Base-by-base conservation (phyloP, 2,888 invertebrate genomes). In the Geotrupes spiniger region DNA sequence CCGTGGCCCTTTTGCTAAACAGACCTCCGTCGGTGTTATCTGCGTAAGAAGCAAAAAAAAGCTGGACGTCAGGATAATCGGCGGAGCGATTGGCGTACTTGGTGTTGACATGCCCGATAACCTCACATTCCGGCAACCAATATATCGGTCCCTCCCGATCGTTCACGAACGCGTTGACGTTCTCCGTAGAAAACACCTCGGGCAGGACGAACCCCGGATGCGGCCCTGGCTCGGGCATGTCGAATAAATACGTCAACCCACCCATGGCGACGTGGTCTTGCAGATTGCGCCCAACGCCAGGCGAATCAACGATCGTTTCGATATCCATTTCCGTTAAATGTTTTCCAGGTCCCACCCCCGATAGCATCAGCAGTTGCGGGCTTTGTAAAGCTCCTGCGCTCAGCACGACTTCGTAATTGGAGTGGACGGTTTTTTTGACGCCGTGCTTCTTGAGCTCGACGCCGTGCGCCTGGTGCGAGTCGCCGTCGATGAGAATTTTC, bases 241-340 rank as follows among this genome's bases (percentile, higher is more conserved):
- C 80, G 47, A 90, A 81, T 1, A 87, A 72, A 63, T 84, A 91
- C 0, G 82, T 82, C 37, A 85, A 79, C 0, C 92, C 92, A 1
- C 89, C 88, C 66, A 89, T 81, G 0, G 88, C 87, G 1, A 88
- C 80, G 64, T 92, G 92, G 68, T 92, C 92, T 71, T 89, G 89
- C 10, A 92, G 73, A 71, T 92, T 92, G 53, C 76, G 69, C 0
- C 92, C 92, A 0, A 93, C 91, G 0, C 89, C 89, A 9, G 83
- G 81, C 5, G 79, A 72, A 67, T 87, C 70, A 1, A 74, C 74
- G 12, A 87, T 68, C 0, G 84, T 76, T 12, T 80, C 74, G 36
- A 88, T 82, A 0, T 78, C 80, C 15, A 81, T 26, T 27, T 15
- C 21, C 16, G 75, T 69, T 2, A 89, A 73, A 63, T 89, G 83